Evolutionary conservation across 2,113 vertebrate genomes (phyloP).

Genomic region (Pheucticus melanocephalus): DNA sequence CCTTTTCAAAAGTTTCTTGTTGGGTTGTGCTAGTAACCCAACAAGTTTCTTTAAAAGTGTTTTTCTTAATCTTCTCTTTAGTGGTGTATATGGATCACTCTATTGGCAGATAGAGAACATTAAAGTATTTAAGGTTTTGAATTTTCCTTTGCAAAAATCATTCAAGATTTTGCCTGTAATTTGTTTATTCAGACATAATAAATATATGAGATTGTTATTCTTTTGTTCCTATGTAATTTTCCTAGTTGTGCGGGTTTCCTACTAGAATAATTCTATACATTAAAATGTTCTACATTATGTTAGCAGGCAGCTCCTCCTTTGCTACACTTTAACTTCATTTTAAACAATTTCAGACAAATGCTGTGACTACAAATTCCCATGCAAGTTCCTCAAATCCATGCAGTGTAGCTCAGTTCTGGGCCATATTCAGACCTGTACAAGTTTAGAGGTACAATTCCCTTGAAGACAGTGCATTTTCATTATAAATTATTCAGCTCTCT

Average conservation of each 20-base stretch:
- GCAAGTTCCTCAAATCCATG: not conserved
- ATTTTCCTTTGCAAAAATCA: not conserved
- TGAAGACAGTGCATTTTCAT: slow-evolving; percentile 15
- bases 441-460: slow-evolving; percentile 6
- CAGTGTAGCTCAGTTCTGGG: not conserved
- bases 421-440: not conserved
- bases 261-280: not conserved
- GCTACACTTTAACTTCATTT: not conserved
- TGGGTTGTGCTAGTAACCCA: not conserved
- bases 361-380: not conserved
- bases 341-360: not conserved
- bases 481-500: slow-evolving; percentile 55
- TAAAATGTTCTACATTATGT: not conserved
- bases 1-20: not conserved
- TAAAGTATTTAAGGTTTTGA: not conserved
- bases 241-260: not conserved
- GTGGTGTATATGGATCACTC: not conserved
- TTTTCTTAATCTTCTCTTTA: not conserved
- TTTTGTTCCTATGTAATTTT: not conserved
- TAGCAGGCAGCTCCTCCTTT: not conserved
- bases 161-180: not conserved
- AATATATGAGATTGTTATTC: not conserved
- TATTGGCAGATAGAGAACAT: not conserved
- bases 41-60: not conserved
- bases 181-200: not conserved